phyloP scores from a whole-genome alignment of 1,140 invertebrate species.

The Metaphire vulgaris region DNA sequence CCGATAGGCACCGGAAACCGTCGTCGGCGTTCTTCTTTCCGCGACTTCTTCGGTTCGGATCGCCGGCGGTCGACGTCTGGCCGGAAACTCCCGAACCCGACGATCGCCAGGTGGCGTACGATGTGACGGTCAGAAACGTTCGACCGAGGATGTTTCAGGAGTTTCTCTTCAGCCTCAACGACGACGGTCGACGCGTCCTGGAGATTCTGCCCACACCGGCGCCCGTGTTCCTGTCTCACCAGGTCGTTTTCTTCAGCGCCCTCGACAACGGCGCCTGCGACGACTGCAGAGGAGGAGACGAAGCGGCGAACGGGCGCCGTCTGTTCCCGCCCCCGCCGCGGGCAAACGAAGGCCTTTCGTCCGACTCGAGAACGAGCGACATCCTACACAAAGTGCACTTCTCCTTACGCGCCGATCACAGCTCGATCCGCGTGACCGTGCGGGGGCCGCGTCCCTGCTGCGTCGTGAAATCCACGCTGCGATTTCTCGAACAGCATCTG shows the following conservation, averaged over 20 bases:
- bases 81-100: slow-evolving; percentile 29
- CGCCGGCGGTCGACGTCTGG: slow-evolving; percentile 28
- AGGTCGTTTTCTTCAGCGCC: slow-evolving; percentile 28
- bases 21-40: slow-evolving; percentile 10
- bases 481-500: slow-evolving; percentile 26
- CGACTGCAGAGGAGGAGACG: slow-evolving; percentile 22
- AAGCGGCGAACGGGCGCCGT: neutral
- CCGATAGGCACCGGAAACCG: too few relatives aligned
- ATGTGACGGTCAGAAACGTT: slow-evolving; percentile 17
- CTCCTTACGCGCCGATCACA: slow-evolving; percentile 21
- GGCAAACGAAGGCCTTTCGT: neutral
- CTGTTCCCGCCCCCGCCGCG: neutral
- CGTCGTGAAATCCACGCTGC: slow-evolving; percentile 25
- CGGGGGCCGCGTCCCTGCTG: slow-evolving; percentile 28
- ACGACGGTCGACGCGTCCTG: slow-evolving; percentile 18
- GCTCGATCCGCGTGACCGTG: slow-evolving; percentile 14
- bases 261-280: slow-evolving; percentile 28
- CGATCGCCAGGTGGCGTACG: slow-evolving; percentile 28
- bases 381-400: slow-evolving; percentile 30
- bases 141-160: slow-evolving; percentile 27
- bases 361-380: slow-evolving; percentile 1
- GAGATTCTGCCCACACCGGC: slow-evolving; percentile 25
- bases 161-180: slow-evolving; percentile 21
- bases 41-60: slow-evolving; percentile 18
- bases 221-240: slow-evolving; percentile 29